These are phyloP conservation scores for Muscidifurax raptorellus DNA, from an alignment of 1,140 invertebrate species.

Conservation along the genomic window DNA sequence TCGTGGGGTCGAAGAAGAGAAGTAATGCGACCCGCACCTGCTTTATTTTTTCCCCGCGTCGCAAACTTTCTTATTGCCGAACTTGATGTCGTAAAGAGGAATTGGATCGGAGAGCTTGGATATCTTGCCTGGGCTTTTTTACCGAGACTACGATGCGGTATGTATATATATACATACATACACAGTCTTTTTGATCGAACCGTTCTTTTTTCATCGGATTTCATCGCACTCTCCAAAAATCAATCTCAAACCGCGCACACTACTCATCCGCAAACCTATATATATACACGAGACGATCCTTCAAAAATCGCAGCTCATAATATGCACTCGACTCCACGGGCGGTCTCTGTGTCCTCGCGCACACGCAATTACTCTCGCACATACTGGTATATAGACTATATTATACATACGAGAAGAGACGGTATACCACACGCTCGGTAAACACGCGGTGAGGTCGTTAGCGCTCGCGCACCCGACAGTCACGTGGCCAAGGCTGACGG, in stretches of 20 bases:
- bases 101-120: slow-evolving; percentile 63
- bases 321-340: background rate
- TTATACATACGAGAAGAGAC: background rate
- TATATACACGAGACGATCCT: background rate
- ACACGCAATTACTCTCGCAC: no score
- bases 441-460: slow-evolving; percentile 72
- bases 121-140: slow-evolving; percentile 28
- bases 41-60: slow-evolving; percentile 32
- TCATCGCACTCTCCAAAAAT: background rate
- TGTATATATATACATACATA: no score
- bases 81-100: slow-evolving; percentile 68
- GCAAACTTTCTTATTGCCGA: slow-evolving; percentile 73
- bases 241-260: no score
- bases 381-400: no score
- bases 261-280: no score
- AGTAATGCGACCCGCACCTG: slow-evolving; percentile 60
- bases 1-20: slow-evolving; percentile 39
- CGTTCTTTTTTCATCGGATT: no score
- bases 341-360: no score
- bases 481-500: slow-evolving; percentile 61
- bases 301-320: background rate
- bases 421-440: slow-evolving; percentile 62
- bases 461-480: slow-evolving; percentile 59
- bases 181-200: no score
- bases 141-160: background rate